Conservation (phyloP, 2,797 vertebrate genomes). For the Platyrinchus mystaceus region DNA sequence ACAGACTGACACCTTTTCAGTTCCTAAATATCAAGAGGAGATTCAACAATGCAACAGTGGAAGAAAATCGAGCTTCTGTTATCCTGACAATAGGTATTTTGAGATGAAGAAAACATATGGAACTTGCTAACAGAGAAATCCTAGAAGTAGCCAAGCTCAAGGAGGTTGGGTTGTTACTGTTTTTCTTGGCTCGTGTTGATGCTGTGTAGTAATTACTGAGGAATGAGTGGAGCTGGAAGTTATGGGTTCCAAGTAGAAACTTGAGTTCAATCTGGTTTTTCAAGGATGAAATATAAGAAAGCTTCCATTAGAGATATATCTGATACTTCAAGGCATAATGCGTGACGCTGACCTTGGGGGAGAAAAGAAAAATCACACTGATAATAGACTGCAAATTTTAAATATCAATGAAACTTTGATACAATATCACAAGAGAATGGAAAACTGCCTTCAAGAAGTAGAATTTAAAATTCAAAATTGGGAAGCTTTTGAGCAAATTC, state of each 20-base stretch:
- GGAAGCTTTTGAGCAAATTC: not conserved
- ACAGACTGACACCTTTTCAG: not conserved
- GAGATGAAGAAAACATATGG: not conserved
- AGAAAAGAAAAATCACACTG: not conserved
- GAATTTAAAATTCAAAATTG: not conserved
- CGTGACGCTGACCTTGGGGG: not conserved
- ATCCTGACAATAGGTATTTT: not conserved
- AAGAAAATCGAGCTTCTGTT: not conserved
- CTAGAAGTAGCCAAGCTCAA: not conserved
- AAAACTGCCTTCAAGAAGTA: not conserved
- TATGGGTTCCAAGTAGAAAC: not conserved
- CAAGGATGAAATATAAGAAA: not conserved
- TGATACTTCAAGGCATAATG: not conserved
- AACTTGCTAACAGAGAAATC: not conserved
- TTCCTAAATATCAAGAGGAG: not conserved
- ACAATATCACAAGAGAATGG: not conserved
- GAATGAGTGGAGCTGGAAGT: not conserved
- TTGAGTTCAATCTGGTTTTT: not conserved
- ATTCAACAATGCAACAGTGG: not conserved
- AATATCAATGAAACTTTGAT: not conserved
- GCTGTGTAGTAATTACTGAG: not conserved
- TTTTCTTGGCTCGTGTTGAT: not conserved
- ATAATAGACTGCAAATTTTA: not conserved
- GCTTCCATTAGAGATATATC: not conserved
- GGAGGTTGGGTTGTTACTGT: not conserved